Percentiles rank a stretch among this genome's conserved stretches.
phyloP scores from a whole-genome alignment of 92 coral and sea anemone species.

The Porites lobata region DNA sequence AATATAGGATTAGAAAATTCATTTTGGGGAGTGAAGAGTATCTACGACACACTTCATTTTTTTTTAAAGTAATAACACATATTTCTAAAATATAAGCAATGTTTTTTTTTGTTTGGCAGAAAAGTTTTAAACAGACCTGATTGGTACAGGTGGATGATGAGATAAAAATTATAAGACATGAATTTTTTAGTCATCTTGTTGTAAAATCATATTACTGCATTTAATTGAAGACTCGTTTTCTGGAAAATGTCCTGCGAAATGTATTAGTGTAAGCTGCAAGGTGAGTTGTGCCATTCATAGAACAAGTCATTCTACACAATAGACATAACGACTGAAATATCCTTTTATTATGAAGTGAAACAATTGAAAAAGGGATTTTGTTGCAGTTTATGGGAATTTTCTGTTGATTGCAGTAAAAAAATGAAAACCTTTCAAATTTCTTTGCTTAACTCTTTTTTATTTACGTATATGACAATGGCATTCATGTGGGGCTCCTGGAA shows the following conservation, averaged over 20 bases:
- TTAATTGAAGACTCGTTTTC: neutral
- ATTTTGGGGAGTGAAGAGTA: neutral
- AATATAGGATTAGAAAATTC: no score
- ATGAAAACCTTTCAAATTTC: neutral
- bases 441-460: no score
- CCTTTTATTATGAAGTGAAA: neutral
- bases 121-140: conserved; percentile 3
- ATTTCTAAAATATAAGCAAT: neutral
- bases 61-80: neutral
- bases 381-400: neutral
- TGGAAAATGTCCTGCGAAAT: neutral
- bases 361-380: neutral
- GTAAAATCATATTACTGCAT: neutral
- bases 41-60: no score
- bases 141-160: conserved; percentile 12
- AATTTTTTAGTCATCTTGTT: conserved; percentile 9
- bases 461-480: no score
- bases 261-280: neutral
- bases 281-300: neutral
- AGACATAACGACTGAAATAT: neutral
- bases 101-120: conserved; percentile 12
- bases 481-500: no score
- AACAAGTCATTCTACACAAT: neutral
- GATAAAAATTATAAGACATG: neutral
- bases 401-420: neutral